Evolutionary conservation across 2,888 invertebrate genomes (phyloP), one percentile per base, ranked within the genome.

Genomic region (Unio delphinus): DNA sequence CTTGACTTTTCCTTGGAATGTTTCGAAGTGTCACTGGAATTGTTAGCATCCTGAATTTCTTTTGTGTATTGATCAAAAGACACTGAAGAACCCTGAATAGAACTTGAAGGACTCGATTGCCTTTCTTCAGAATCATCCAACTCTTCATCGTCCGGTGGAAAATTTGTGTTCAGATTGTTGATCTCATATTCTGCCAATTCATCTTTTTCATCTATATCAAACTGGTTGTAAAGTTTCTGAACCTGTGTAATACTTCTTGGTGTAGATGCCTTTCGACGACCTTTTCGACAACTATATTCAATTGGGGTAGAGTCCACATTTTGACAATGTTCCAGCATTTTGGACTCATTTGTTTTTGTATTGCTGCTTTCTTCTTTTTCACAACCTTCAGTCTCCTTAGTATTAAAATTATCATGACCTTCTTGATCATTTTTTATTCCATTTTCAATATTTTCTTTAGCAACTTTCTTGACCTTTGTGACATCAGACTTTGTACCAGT

Each of bases 171-270:
- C 65, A 76, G 77, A 68, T 86, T 83, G 72, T 84, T 84, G 30
- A 83, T 74, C 64, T 81, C 80, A 72, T 83, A 86, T 58, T 84
- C 83, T 11, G 79, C 81, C 54, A 84, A 76, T 64, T 84, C 86
- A 64, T 86, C 85, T 67, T 80, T 80, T 30, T 81, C 79, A 64
- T 82, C 82, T 23, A 70, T 65, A 23, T 77, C 81, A 69, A 71
- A 75, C 15, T 75, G 56, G 18, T 81, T 79, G 7, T 67, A 63
- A 45, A 64, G 63, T 34, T 79, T 76, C 23, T 80, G 72, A 60
- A 80, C 77, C 60, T 83, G 80, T 65, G 78, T 82, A 69, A 94
- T 94, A 89, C 94, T 95, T 83, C 95, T 91, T 0, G 95, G 95
- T 83, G 94, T 93, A 90, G 95, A 94, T 89, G 95, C 72, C 75